Percentiles rank a stretch among this genome's conserved stretches.
These are phyloP conservation scores for Cephus nigrinus DNA, from an alignment of 2,888 invertebrate species.

Conservation along the genomic window DNA sequence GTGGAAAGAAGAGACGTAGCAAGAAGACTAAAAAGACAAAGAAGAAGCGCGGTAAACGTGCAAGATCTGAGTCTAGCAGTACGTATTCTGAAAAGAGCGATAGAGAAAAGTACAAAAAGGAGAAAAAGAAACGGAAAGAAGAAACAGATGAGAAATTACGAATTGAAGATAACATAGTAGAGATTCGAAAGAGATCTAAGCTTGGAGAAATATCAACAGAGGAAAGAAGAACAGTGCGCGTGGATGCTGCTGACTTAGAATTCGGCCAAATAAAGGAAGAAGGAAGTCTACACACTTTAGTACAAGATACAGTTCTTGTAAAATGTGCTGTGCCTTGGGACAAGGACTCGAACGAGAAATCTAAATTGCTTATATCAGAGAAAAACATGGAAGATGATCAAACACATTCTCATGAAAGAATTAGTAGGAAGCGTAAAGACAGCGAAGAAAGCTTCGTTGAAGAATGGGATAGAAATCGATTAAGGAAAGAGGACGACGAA, in stretches of 20 bases:
- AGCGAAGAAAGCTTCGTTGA: slow-evolving; percentile 18
- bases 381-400: not conserved
- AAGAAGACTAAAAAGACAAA: slow-evolving; percentile 39
- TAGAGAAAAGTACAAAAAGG: slow-evolving; percentile 2
- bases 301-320: not conserved
- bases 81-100: slow-evolving; percentile 42
- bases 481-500: not conserved
- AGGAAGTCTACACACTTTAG: not conserved
- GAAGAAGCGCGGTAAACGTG: slow-evolving; percentile 48
- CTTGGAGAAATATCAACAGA: not conserved
- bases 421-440: not conserved
- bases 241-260: not conserved
- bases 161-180: not conserved
- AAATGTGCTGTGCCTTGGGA: not conserved
- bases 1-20: slow-evolving; percentile 43
- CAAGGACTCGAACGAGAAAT: not conserved
- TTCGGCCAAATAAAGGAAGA: not conserved
- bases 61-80: slow-evolving; percentile 50
- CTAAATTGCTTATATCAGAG: not conserved
- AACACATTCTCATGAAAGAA: not conserved
- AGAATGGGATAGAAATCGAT: slow-evolving; percentile 6
- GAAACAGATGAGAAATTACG: slow-evolving; percentile 3
- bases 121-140: slow-evolving; percentile 6
- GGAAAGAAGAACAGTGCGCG: not conserved
- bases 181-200: not conserved